Conservation (phyloP, 2,113 vertebrate species). For the Diadophis punctatus region DNA sequence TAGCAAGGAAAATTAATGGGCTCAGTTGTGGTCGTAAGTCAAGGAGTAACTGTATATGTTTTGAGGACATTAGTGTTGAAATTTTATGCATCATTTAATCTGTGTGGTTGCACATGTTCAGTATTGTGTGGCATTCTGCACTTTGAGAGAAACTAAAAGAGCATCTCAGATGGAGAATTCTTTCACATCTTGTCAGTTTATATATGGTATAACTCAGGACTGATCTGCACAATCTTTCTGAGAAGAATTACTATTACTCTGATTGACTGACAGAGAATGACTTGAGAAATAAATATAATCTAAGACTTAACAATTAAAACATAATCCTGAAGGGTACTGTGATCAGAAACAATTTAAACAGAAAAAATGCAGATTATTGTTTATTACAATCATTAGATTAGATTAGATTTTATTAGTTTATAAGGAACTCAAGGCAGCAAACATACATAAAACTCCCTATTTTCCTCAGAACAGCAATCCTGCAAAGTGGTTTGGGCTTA, state of each 20-base stretch:
- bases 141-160: neutral
- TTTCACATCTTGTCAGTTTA: neutral
- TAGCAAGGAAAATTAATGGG: no score
- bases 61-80: neutral
- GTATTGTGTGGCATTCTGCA: neutral
- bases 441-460: neutral
- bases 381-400: neutral
- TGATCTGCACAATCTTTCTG: neutral
- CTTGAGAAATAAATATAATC: neutral
- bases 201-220: neutral
- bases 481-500: no score
- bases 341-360: neutral
- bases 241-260: neutral
- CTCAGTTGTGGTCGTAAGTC: neutral
- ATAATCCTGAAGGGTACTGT: neutral
- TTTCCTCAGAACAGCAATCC: neutral
- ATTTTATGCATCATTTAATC: neutral
- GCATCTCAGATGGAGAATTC: neutral
- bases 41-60: neutral
- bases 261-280: neutral
- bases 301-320: neutral
- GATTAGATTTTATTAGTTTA: neutral
- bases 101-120: neutral
- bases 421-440: neutral
- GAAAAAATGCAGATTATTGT: neutral